These are phyloP conservation scores for Rhodinocichla rosea DNA, from an alignment of 2,113 vertebrate genomes.

Conservation along the genomic window DNA sequence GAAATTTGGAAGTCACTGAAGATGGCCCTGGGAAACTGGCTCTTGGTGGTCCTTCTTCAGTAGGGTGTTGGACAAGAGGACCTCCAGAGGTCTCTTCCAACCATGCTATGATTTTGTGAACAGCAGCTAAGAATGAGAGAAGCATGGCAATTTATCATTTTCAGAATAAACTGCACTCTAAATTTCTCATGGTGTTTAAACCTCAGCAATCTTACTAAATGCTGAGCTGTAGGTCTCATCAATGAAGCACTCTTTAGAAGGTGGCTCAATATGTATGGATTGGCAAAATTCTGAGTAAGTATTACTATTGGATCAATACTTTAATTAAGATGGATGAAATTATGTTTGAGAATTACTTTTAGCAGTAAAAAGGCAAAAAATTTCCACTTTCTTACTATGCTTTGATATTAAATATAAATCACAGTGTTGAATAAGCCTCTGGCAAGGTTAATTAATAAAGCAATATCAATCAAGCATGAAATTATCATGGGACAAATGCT, in stretches of 20 bases:
- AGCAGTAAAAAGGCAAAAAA: conserved; percentile 6
- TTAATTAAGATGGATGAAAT: conserved; percentile 36
- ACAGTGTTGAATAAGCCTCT: not conserved
- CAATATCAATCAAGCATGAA: not conserved
- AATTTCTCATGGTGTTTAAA: not conserved
- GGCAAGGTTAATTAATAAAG: conserved; percentile 46
- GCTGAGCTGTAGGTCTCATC: not conserved
- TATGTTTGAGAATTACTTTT: not conserved
- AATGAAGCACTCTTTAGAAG: not conserved
- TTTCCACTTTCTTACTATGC: not conserved
- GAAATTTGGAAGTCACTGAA: not conserved
- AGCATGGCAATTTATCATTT: not conserved
- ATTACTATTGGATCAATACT: not conserved
- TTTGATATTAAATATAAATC: conserved; percentile 40
- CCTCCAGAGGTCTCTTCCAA: not conserved
- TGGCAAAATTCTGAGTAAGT: not conserved
- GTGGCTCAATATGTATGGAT: not conserved
- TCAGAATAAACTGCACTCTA: not conserved
- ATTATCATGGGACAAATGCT: not conserved
- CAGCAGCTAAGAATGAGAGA: not conserved
- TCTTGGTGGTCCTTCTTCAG: not conserved
- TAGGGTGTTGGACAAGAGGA: not conserved
- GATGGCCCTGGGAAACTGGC: not conserved
- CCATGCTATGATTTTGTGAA: not conserved
- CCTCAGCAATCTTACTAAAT: not conserved